Evolutionary conservation across 1,140 invertebrate species (phyloP), one percentile per base, ranked within the genome.

Genomic region (Anoplophora glabripennis): DNA sequence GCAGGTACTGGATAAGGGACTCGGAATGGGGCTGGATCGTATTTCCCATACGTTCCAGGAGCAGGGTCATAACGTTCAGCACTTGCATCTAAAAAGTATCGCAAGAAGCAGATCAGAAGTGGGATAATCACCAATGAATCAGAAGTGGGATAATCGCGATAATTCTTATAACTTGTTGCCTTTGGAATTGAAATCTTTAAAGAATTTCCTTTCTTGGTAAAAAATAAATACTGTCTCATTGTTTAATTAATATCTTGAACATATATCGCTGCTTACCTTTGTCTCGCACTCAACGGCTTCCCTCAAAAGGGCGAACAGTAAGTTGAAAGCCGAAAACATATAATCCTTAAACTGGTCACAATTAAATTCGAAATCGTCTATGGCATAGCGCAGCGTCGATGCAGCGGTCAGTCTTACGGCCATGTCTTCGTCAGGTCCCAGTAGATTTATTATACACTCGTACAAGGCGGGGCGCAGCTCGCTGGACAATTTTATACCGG

Each of bases 311-410:
- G 85, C 78, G 78, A 95, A 96, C 3, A 97, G 78, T 40, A 89
- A 80, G 47, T 83, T 80, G 72, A 96, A 94, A 2, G 84, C 80
- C 12, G 85, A 79, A 33, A 90, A 85, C 37, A 95, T 82, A 76
- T 87, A 96, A 9, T 90, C 86, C 52, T 86, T 81, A 72, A 97
- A 96, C 69, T 91, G 85, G 51, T 94, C 88, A 0, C 86, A 81
- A 68, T 87, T 86, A 77, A 97, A 97, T 73, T 94, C 91, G 80
- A 96, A 96, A 75, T 96, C 92, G 74, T 96, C 92, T 11, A 97
- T 85, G 1, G 88, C 87, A 63, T 83, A 83, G 72, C 90, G 88
- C 3, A 98, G 78, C 72, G 80, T 89, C 75, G 58, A 79, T 0
- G 83, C 81, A 0, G 93, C 88, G 15, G 93, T 87, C 46, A 98